A percentile compares a stretch with the other conserved stretches of the same genome.
phyloP scores from a whole-genome alignment of 2,888 invertebrate species.

The Steinernema hermaphroditum region DNA sequence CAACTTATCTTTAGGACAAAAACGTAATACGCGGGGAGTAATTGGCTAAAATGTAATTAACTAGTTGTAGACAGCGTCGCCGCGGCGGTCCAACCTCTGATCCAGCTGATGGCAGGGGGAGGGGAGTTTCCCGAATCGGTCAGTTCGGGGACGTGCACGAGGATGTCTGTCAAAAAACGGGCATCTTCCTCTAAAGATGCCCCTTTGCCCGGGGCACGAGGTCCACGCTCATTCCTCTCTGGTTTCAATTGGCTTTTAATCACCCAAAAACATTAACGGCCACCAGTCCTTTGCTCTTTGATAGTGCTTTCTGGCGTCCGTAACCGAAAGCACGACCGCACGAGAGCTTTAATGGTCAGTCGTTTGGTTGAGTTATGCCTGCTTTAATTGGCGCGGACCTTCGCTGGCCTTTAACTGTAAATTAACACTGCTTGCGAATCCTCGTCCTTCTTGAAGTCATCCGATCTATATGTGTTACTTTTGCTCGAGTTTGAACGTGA shows the following conservation, averaged over 20 bases:
- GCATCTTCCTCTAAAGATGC: too few relatives aligned
- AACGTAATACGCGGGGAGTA: conserved; percentile 12
- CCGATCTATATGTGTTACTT: too few relatives aligned
- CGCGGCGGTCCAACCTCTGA: too few relatives aligned
- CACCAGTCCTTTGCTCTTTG: conserved; percentile 4
- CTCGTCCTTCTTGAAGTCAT: too few relatives aligned
- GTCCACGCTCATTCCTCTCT: neutral
- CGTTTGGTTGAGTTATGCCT: conserved; percentile 7
- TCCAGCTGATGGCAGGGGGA: too few relatives aligned
- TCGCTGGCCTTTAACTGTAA: too few relatives aligned
- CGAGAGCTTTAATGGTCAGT: conserved; percentile 6
- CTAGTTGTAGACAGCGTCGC: conserved; percentile 2
- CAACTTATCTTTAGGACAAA: neutral
- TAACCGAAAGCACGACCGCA: neutral
- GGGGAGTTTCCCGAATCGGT: too few relatives aligned
- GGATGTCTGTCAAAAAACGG: too few relatives aligned
- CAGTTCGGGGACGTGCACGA: too few relatives aligned
- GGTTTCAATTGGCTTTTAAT: conserved; percentile 20
- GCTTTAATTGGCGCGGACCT: neutral
- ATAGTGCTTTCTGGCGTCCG: neutral
- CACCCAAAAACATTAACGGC: conserved; percentile 13
- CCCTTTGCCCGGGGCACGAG: too few relatives aligned
- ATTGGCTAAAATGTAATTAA: conserved; percentile 26
- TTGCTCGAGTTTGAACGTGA: too few relatives aligned
- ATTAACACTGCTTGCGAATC: too few relatives aligned